These are phyloP conservation scores for Ceyx erithaca DNA, from an alignment of 2,797 vertebrate species.

Conservation along the genomic window DNA sequence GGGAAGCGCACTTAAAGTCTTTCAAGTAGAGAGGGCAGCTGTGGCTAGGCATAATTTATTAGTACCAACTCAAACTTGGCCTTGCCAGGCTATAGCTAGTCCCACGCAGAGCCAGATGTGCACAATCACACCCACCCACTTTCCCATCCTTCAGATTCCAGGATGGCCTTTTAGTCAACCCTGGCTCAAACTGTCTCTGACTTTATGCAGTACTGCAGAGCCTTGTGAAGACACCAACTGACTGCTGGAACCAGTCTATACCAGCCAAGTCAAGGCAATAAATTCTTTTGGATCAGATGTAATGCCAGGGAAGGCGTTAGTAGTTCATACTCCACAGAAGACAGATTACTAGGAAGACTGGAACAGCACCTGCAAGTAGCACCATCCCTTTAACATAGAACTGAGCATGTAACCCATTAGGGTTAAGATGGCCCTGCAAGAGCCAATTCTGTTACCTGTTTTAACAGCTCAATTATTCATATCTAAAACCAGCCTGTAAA, in stretches of 20 bases:
- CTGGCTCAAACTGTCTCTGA: background rate
- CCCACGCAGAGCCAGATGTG: fast-evolving
- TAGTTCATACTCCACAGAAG: background rate
- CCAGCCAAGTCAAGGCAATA: background rate
- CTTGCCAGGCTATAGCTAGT: background rate
- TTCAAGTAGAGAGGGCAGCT: background rate
- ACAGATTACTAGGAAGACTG: background rate
- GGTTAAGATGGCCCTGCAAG: background rate
- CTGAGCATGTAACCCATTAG: background rate
- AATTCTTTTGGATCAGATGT: background rate
- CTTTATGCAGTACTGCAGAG: fast-evolving
- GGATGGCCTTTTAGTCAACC: background rate
- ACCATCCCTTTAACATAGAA: background rate
- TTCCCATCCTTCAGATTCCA: background rate
- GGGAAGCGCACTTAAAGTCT: background rate
- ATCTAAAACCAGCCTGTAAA: background rate
- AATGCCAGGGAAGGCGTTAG: background rate
- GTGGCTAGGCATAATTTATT: background rate
- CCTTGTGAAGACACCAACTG: background rate
- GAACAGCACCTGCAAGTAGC: background rate
- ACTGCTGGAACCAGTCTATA: background rate
- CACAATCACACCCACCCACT: background rate
- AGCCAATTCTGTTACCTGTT: background rate
- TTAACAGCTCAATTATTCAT: background rate
- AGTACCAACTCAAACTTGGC: background rate